Evolutionary conservation across 2,888 invertebrate species (phyloP).

Genomic region (Amphipyra tragopoginis): DNA sequence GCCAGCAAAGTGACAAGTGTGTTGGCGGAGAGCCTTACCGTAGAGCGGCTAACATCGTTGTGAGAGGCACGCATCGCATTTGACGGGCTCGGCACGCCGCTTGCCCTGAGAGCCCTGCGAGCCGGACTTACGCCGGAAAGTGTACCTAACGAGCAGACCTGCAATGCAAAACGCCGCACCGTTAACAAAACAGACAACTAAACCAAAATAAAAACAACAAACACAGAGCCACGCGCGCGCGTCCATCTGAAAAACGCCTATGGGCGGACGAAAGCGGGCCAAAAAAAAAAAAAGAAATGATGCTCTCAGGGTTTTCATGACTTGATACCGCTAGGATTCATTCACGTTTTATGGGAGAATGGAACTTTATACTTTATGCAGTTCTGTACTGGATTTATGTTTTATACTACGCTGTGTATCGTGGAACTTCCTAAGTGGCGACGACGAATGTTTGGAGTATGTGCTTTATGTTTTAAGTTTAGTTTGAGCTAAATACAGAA

Average conservation of each 20-base stretch:
- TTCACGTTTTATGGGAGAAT: slow-evolving; percentile 80
- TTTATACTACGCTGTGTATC: slow-evolving; percentile 73
- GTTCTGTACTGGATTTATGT: slow-evolving; percentile 59
- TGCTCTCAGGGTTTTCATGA: slow-evolving; percentile 81
- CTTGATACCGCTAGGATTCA: slow-evolving; percentile 80
- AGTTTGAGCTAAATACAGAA: slow-evolving; percentile 83
- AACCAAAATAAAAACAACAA: slow-evolving; percentile 82
- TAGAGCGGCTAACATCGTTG: slow-evolving; percentile 89
- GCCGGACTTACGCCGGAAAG: slow-evolving; percentile 90
- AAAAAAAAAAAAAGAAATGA: slow-evolving; percentile 80
- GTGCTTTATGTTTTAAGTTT: slow-evolving; percentile 63
- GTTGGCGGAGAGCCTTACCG: slow-evolving; percentile 83
- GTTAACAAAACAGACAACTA: slow-evolving; percentile 87
- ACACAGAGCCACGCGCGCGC: slow-evolving; percentile 82
- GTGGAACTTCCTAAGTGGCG: slow-evolving; percentile 67
- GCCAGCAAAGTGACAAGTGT: slow-evolving; percentile 71
- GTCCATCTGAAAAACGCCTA: slow-evolving; percentile 88
- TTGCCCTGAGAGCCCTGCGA: slow-evolving; percentile 88
- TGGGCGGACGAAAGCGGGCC: slow-evolving; percentile 85
- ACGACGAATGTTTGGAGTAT: slow-evolving; percentile 64
- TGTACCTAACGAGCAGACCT: slow-evolving; percentile 91
- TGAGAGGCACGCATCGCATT: slow-evolving; percentile 90
- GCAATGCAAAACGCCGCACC: slow-evolving; percentile 90
- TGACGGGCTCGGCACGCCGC: slow-evolving; percentile 88
- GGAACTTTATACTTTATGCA: slow-evolving; percentile 64